Base-by-base conservation (phyloP, 2,113 vertebrate species). In the Peucedramus taeniatus region DNA sequence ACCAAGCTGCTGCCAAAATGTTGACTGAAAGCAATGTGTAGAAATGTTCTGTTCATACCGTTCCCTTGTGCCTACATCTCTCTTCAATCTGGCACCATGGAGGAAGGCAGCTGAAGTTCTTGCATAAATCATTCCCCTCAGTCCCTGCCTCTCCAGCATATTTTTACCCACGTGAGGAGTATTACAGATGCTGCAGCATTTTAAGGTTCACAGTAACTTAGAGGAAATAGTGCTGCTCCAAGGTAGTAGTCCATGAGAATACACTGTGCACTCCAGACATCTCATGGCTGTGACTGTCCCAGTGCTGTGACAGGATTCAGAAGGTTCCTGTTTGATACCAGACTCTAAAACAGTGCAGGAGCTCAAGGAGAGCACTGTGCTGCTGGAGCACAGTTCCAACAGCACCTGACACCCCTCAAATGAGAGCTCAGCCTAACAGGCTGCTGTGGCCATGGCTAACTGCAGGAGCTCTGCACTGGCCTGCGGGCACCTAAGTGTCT, bases 171-270 rank as follows among this genome's bases (percentile, higher is more conserved):
- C 14, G 3, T 42, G 61, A 20, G 40, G 20, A 26, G 14, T 13
- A 6, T 15, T 28, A 20, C 0, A 15, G 5, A 5, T 1, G 3
- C 37, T 40, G 20, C 28, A 15, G 13, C 20, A 4, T 13, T 33
- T 1, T 10, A 18, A 37, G 40, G 18, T 4, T 42, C 24, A 27
- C 1, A n/a, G 44, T 49, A 57, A 91, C 95, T 77, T 94, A 99
- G 98, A 94, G 98, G 99, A 97, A 99, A 99, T 16, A 99, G 95
- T 5, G 98, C 98, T 71, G 98, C 98, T 64, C 99, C 99, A 33
- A 99, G 98, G 79, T 98, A 99, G 81, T 98, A 99, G 54, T 99
- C 99, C 13, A 98, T 98, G 76, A 99, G 97, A 87, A 99, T 98
- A 64, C 98, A 99, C 14, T 98, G 98, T 26, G 98, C 96, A 79